Base-by-base conservation (phyloP, 2,113 vertebrate species). In the Syngnathoides biaculeatus region DNA sequence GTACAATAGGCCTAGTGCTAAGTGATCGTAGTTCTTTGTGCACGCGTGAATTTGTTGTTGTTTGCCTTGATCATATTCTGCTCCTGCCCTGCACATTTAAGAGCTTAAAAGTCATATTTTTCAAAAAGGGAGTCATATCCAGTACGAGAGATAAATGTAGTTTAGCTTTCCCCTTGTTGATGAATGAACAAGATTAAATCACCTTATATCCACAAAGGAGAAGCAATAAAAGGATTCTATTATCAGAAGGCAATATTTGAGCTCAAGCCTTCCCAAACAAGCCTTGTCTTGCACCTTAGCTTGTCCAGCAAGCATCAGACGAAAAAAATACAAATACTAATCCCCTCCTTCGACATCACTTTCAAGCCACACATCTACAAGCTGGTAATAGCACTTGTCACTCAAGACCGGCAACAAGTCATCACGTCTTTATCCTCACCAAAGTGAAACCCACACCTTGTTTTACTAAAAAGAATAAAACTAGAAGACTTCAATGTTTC, bases 21-120 rank as follows among this genome's bases (percentile, higher is more conserved):
- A 85, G 86, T 88, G 87, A 84, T 85, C 50, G 82, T 86, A 87
- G 83, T 86, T 81, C 78, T 78, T 87, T 53, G 84, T 90, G 86
- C 81, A 81, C 83, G 87, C 80, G 84, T 88, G 74, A 81, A 85
- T 78, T 79, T 85, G 80, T 85, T 15, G 73, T 83, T 2, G 57
- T 88, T 82, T 81, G 80, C 79, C 85, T 83, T 86, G 76, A 64
- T 80, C 71, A 65, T 77, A 78, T 82, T 78, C 48, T 71, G 72
- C 68, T 74, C 71, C 74, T 56, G 69, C 62, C 76, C 66, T 40
- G 81, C 83, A 88, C 84, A 85, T 87, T 75, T 75, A 62, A 67
- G 35, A 48, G 48, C 27, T 48, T 62, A 14, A 62, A 62, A 42
- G 13, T 62, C 6, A 43, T 42, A 24, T 43, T 62, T 26, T 22